Evolutionary conservation across 1,140 invertebrate genomes (phyloP).

Genomic region (Bombus confusus): DNA sequence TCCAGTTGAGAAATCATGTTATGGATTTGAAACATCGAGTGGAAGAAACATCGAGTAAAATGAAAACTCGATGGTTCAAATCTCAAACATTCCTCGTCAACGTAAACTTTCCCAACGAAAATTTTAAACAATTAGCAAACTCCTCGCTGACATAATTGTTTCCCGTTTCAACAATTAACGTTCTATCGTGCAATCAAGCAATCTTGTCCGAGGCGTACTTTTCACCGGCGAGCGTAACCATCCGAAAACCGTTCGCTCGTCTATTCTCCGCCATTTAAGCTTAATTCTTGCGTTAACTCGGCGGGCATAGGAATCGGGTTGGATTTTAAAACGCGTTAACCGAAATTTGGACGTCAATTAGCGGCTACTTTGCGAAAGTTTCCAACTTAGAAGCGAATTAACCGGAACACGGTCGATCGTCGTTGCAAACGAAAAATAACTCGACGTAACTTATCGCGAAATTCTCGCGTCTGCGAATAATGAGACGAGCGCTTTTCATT

Average conservation of each 20-base stretch:
- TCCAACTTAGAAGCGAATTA: background rate
- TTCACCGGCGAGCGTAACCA: background rate
- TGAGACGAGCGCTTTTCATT: too few species aligned
- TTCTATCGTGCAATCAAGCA: slow-evolving; percentile 1
- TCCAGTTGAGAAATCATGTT: background rate
- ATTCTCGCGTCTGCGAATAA: too few species aligned
- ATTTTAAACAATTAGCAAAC: background rate
- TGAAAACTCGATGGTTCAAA: too few species aligned
- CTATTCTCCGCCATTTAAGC: slow-evolving; percentile 15
- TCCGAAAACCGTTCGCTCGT: slow-evolving; percentile 1
- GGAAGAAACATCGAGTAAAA: too few species aligned
- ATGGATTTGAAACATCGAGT: too few species aligned
- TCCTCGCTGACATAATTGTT: background rate
- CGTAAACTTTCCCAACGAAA: background rate
- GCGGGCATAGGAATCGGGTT: background rate
- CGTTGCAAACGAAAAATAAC: background rate
- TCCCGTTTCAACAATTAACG: slow-evolving; percentile 1
- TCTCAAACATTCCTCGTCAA: background rate
- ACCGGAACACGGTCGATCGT: background rate
- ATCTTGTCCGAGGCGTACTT: background rate
- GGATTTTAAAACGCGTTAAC: slow-evolving; percentile 15
- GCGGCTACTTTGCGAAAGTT: background rate
- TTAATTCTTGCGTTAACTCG: slow-evolving; percentile 14
- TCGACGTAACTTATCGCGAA: background rate
- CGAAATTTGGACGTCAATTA: slow-evolving; percentile 5